These are phyloP conservation scores for Xerus inauris DNA, from an alignment of 2,113 vertebrate genomes.

Conservation along the genomic window DNA sequence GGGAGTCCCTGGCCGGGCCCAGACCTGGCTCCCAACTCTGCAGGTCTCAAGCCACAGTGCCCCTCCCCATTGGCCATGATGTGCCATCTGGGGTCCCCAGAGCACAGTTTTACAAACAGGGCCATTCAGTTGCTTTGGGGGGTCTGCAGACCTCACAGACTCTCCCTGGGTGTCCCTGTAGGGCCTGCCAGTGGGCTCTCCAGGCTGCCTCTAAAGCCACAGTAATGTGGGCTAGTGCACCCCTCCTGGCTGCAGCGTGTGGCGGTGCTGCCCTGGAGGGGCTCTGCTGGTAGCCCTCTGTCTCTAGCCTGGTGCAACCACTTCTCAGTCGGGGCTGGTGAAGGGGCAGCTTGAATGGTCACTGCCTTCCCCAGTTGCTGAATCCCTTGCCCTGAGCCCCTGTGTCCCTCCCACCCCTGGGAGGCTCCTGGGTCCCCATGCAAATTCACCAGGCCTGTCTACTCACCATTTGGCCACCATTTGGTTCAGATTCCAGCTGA, in stretches of 20 bases:
- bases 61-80: background rate
- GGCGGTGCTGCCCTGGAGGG: too few species aligned
- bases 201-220: background rate
- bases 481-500: background rate
- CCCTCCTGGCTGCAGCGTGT: background rate
- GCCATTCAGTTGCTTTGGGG: background rate
- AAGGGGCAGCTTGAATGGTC: too few species aligned
- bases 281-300: too few species aligned
- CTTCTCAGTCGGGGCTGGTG: background rate
- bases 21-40: background rate
- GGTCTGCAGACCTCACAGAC: background rate
- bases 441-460: too few species aligned
- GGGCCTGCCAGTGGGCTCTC: background rate
- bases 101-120: background rate
- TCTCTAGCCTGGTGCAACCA: background rate
- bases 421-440: background rate
- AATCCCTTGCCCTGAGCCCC: background rate
- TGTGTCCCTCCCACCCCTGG: background rate
- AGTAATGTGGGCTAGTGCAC: rapidly evolving
- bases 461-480: background rate
- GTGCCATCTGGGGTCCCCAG: background rate
- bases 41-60: background rate
- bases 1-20: too few species aligned
- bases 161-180: background rate
- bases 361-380: too few species aligned